Evolutionary conservation across 2,113 vertebrate species (phyloP).

Genomic region (Sprattus sprattus): DNA sequence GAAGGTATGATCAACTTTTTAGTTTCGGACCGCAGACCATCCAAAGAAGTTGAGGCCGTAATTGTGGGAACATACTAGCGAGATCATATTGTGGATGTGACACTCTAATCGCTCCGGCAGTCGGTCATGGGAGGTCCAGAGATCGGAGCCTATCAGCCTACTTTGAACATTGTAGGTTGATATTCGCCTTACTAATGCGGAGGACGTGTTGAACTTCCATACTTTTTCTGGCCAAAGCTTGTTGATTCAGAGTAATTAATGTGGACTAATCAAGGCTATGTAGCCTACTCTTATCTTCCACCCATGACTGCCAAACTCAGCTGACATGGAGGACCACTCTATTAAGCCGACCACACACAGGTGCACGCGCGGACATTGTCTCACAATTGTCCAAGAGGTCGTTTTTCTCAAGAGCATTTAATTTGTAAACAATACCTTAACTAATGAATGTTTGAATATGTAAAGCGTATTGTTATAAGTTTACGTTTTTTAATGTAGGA

Average conservation of each 20-base stretch:
- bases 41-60: conserved; percentile 91
- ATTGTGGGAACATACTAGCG: conserved; percentile 88
- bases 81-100: conserved; percentile 2
- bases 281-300: neutral
- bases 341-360: neutral
- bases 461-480: conserved; percentile 8
- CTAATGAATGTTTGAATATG: neutral
- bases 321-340: neutral
- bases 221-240: conserved; percentile 3
- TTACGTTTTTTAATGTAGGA: neutral
- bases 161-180: neutral
- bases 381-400: neutral
- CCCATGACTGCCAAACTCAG: neutral
- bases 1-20: conserved; percentile 99
- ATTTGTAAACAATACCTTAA: neutral
- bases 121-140: neutral
- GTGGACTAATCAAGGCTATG: neutral
- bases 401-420: neutral
- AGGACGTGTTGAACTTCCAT: neutral
- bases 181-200: neutral
- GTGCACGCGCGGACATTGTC: neutral
- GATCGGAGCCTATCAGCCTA: neutral
- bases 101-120: neutral
- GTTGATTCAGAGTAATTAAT: neutral
- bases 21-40: conserved; percentile 91